Base-by-base conservation (phyloP, 2,888 invertebrate species). In the Agriotes lineatus region DNA sequence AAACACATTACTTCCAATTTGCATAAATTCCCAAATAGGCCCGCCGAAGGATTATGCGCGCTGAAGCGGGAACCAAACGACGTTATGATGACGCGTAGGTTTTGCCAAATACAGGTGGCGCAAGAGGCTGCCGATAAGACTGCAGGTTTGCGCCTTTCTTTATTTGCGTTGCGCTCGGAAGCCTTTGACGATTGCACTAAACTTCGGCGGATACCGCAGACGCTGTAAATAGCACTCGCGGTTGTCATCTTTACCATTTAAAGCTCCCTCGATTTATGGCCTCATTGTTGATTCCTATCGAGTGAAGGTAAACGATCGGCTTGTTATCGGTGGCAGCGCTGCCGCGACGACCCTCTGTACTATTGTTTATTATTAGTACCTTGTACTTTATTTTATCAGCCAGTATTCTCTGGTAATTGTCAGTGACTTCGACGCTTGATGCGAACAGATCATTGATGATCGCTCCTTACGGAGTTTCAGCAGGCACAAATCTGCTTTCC, bases 211-310 rank as follows among this genome's bases (percentile, higher is more conserved):
- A 52, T 61, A 22, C 61, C 12, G 50, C 48, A 57, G 62, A 50
- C 42, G 71, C 63, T 67, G 69, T 75, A 75, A 74, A 75, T 75
- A 74, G 67, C 70, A 72, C 75, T 70, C 61, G 74, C 67, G 61
- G 68, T 73, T 74, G 75, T 76, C 76, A 73, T 75, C 72, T 68
- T 67, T 72, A 69, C 75, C 74, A 71, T 73, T 76, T 72, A 75
- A 74, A 74, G 70, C 71, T 14, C 69, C 44, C 67, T 70, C 72
- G 71, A 76, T 77, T 77, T 77, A 77, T 75, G 71, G 71, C 71
- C 72, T 71, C 65, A 75, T 75, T 75, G 75, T 76, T 74, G 77
- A 77, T 77, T 76, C 64, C 73, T 76, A 76, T 77, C 76, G 71
- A 70, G 67, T 33, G 65, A 59, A 72, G 71, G 73, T 73, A 75